Conservation (phyloP, 64 coral and sea anemone species). For the Actinia equina region DNA sequence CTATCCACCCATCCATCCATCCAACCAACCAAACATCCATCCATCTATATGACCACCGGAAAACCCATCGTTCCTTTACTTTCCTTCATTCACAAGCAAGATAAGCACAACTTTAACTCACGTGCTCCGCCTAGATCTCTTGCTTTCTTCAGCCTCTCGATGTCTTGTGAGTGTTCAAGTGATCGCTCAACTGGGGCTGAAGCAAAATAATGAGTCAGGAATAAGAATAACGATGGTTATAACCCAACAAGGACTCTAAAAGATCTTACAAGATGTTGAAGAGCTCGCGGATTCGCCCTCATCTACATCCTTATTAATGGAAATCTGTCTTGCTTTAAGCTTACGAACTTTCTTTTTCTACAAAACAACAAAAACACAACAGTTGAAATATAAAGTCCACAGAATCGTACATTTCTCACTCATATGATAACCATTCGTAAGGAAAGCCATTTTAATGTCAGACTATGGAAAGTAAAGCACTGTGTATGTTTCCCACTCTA, state of each 20-base stretch:
- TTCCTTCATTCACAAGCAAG: too few species aligned
- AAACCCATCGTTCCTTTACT: too few species aligned
- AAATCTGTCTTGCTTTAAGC: background rate
- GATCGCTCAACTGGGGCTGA: background rate
- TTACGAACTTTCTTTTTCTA: constrained; percentile 6
- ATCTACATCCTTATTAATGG: background rate
- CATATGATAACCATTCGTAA: too few species aligned
- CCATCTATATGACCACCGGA: too few species aligned
- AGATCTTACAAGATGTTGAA: background rate
- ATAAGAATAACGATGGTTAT: background rate
- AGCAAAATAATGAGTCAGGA: background rate
- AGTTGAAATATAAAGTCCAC: background rate
- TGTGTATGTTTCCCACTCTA: too few species aligned
- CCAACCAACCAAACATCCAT: too few species aligned
- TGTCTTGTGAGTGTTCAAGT: constrained; percentile 46
- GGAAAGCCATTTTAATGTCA: too few species aligned
- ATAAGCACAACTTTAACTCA: background rate
- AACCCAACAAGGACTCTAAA: background rate
- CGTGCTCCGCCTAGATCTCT: constrained; percentile 47
- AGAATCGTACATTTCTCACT: too few species aligned
- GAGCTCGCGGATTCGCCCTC: background rate
- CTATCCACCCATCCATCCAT: too few species aligned
- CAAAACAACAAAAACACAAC: background rate
- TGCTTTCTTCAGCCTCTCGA: constrained; percentile 38
- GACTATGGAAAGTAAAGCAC: too few species aligned